phyloP scores from a whole-genome alignment of 2,797 vertebrate genomes.

The Gambusia yucatana region DNA sequence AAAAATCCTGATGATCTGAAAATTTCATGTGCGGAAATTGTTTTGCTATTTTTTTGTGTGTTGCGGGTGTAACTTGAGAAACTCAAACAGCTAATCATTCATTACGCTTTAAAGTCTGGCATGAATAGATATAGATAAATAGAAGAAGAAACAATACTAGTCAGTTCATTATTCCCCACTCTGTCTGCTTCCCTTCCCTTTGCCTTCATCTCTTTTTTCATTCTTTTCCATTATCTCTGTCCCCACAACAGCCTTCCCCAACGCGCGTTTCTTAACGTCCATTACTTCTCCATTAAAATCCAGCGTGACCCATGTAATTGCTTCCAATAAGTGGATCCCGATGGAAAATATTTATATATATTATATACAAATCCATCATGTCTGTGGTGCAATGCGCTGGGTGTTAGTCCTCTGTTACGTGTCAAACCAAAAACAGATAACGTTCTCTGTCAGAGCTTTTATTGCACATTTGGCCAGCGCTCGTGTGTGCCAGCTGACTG shows the following conservation, averaged over 20 bases:
- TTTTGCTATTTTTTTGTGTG: background rate
- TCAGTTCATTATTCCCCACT: slow-evolving; percentile 18
- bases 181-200: background rate
- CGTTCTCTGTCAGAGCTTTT: slow-evolving; percentile 34
- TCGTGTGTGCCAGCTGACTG: slow-evolving; percentile 4
- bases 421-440: slow-evolving; percentile 45
- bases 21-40: background rate
- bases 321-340: slow-evolving; percentile 37
- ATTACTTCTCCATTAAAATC: slow-evolving; percentile 67
- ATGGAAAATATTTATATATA: slow-evolving; percentile 10
- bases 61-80: background rate
- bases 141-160: slow-evolving; percentile 23
- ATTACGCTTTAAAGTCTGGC: slow-evolving; percentile 1
- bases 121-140: background rate
- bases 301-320: slow-evolving; percentile 61
- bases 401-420: background rate
- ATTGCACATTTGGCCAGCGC: slow-evolving; percentile 31
- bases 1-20: background rate
- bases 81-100: background rate
- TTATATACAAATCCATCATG: slow-evolving; percentile 31
- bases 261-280: slow-evolving; percentile 23
- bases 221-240: background rate
- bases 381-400: background rate
- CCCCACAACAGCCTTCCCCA: slow-evolving; percentile 4
- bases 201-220: background rate